Conservation (phyloP, 2,113 vertebrate species). For the Diphyllodes magnificus region DNA sequence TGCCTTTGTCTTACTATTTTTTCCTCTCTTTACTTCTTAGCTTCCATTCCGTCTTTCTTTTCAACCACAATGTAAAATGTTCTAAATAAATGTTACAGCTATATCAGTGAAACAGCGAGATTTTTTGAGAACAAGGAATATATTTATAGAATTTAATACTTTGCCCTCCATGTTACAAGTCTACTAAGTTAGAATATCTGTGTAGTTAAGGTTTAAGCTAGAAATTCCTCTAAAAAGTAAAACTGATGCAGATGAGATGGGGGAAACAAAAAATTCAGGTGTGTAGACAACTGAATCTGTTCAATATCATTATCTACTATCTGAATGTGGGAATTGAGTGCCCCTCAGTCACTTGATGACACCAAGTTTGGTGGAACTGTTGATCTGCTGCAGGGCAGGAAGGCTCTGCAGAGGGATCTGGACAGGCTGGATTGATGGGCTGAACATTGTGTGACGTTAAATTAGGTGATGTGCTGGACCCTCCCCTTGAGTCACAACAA, state of each 20-base stretch:
- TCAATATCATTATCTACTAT: rapidly evolving
- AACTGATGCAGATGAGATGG: neutral
- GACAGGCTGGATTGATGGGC: neutral
- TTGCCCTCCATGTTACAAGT: neutral
- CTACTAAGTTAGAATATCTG: neutral
- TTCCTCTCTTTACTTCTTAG: neutral
- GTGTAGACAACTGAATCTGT: neutral
- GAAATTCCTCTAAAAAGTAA: neutral
- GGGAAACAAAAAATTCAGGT: neutral
- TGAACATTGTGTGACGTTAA: neutral
- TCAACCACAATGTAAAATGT: neutral
- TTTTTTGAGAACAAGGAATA: neutral
- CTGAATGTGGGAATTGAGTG: neutral
- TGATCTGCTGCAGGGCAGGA: too few relatives aligned
- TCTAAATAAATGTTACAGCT: neutral
- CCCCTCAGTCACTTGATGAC: too few relatives aligned
- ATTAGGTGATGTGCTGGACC: neutral
- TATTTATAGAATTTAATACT: neutral
- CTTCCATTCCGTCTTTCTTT: neutral
- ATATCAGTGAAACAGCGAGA: neutral
- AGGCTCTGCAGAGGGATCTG: neutral
- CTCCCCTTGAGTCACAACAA: too few relatives aligned
- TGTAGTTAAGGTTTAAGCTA: neutral
- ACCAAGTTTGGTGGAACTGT: neutral
- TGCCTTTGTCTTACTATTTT: neutral